Evolutionary conservation across 2,113 vertebrate species (phyloP).

Genomic region (chimpanzee (Pan troglodytes)): NHGRI_mPanTro3-v2.1_pri NC_072411.2:91468501-91469000

Average conservation of each 20-base stretch:
- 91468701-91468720: constrained; percentile 21
- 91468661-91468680: constrained; percentile 78
- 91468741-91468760: background rate
- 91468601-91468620: constrained; percentile 50
- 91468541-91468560: background rate
- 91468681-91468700: constrained; percentile 49
- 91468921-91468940: constrained; percentile 45
- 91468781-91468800: background rate
- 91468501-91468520: constrained; percentile 9
- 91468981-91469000: constrained; percentile 60
- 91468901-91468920: constrained; percentile 65
- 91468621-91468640: constrained; percentile 44
- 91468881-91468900: constrained; percentile 60
- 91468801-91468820: background rate
- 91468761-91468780: background rate
- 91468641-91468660: constrained; percentile 64
- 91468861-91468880: constrained; percentile 14
- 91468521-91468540: constrained; percentile 7
- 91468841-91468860: constrained; percentile 38
- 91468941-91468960: constrained; percentile 39
- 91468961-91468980: constrained; percentile 58
- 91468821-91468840: background rate
- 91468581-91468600: constrained; percentile 54
- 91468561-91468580: constrained; percentile 66
- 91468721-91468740: constrained; percentile 13